Conservation (phyloP, 37 sponge, comb jelly and placozoan species). For the Tethya wilhelma region DNA sequence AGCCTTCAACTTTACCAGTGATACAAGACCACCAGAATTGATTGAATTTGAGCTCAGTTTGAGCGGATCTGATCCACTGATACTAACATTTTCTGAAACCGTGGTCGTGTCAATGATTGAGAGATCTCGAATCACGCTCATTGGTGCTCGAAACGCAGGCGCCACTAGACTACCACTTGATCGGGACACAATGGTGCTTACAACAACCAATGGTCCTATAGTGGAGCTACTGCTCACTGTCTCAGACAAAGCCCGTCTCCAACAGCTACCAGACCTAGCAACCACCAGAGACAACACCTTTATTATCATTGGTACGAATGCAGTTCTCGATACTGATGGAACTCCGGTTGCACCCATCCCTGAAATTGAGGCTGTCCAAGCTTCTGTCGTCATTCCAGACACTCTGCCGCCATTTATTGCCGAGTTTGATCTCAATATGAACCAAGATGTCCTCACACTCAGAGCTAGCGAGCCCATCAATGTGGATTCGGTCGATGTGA, state of each 20-base stretch:
- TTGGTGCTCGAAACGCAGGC: conserved; percentile 44
- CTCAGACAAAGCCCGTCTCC: conserved; percentile 66
- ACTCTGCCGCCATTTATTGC: conserved; percentile 60
- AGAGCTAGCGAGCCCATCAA: conserved; percentile 74
- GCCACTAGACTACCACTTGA: conserved; percentile 36
- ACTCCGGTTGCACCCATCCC: conserved; percentile 50
- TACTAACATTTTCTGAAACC: conserved; percentile 90
- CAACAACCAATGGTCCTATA: conserved; percentile 58
- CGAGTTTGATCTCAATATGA: conserved; percentile 71
- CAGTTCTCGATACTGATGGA: conserved; percentile 69
- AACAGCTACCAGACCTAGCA: conserved; percentile 70
- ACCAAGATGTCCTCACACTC: conserved; percentile 56
- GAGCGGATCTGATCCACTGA: conserved; percentile 66
- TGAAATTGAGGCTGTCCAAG: conserved; percentile 53
- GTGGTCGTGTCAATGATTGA: conserved; percentile 43
- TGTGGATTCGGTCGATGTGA: conserved; percentile 23
- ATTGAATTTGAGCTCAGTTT: conserved; percentile 78
- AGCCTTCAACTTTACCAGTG: conserved; percentile 50
- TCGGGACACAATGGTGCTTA: conserved; percentile 31
- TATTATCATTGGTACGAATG: conserved; percentile 62
- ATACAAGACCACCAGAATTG: conserved; percentile 59
- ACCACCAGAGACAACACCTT: conserved; percentile 77
- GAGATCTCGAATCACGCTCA: conserved; percentile 52
- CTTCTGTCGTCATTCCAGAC: conserved; percentile 74
- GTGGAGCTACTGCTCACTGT: conserved; percentile 58